Percentiles rank a stretch among this genome's conserved stretches.
phyloP scores from a whole-genome alignment of 2,113 vertebrate genomes.

The Phaetusa simplex region DNA sequence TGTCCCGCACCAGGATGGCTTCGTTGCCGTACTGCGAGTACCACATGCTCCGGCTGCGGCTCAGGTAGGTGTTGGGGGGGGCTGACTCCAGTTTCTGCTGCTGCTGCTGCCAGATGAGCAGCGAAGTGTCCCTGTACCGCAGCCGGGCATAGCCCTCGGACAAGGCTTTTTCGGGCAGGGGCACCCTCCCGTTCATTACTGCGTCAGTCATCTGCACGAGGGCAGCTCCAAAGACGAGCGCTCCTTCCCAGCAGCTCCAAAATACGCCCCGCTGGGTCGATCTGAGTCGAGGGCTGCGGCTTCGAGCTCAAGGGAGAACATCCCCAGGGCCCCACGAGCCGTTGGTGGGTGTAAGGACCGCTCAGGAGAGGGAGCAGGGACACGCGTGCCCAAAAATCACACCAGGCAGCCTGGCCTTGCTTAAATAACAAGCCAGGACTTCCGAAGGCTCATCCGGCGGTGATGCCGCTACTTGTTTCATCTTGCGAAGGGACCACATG shows the following conservation, averaged over 20 bases:
- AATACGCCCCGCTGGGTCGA: accelerated
- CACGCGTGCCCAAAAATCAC: accelerated
- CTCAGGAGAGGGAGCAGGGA: neutral
- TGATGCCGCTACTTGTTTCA: accelerated
- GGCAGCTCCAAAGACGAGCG: accelerated
- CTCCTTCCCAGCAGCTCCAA: neutral
- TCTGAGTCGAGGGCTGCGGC: neutral
- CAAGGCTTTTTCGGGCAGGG: slow-evolving; percentile 87
- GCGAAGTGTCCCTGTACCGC: slow-evolving; percentile 86
- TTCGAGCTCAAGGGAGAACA: neutral
- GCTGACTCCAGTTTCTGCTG: slow-evolving; percentile 78
- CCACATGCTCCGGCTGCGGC: slow-evolving; percentile 87
- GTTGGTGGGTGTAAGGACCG: accelerated
- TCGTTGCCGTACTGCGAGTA: slow-evolving; percentile 92
- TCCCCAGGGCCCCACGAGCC: neutral
- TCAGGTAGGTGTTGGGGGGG: slow-evolving; percentile 84
- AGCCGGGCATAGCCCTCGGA: slow-evolving; percentile 81
- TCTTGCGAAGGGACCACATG: neutral
- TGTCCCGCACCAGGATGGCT: slow-evolving; percentile 88
- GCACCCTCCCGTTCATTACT: slow-evolving; percentile 72
- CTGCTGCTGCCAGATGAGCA: slow-evolving; percentile 95
- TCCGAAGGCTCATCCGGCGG: accelerated
- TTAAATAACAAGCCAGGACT: neutral
- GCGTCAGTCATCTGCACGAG: neutral
- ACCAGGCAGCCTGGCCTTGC: accelerated